Evolutionary conservation across 53 echinoderm and acorn worm species (phyloP), one percentile per base, ranked within the genome.

Genomic region (Mesocentrotus franciscanus): DNA sequence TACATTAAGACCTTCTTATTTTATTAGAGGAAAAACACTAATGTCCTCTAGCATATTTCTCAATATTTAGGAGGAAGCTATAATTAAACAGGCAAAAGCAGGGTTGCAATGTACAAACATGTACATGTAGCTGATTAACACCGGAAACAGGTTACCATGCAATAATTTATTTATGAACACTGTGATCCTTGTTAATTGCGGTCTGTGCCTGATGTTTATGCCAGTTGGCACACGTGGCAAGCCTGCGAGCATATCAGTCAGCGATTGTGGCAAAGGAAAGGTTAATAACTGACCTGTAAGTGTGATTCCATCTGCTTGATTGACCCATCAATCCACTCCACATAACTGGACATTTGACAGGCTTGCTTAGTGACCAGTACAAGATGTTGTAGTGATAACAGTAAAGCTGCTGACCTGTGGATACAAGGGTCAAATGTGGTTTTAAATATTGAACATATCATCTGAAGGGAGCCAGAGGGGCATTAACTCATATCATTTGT

Each of bases 321-420:
- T 27, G 99, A 96, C 75, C 95, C 96, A 94, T 99, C 98, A 20
- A 99, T 99, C 99, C 99, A 99, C 68, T 96, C 95, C 66, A 98
- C 97, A 34, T 94, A 96, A 33, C 84, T 94, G 8, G 97, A 97
- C 92, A 97, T 94, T 62, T 96, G 96, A 30, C 98, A 99, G n/a
- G 99, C 99, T 33, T 97, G 97, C 93, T 98, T 99, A 58, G 99
- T 97, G 27, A 96, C 97, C 85, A 99, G 96, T 16, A 97, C 98
- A 35, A 99, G 96, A 85, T 98, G 97, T 71, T 97, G 95, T 17
- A 99, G 97, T 1, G 99, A 97, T 83, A 99, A 90, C 59, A 97
- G 90, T 20, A 99, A 93, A 22, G 99, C 98, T 3, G 99, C 97
- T 56, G 97, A 99, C 94, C 99, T 98, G 78, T 66, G 15, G 16